Percentiles rank a stretch among this genome's conserved stretches.
Conservation (phyloP, 2,113 vertebrate genomes). For the Paratilapia polleni region DNA sequence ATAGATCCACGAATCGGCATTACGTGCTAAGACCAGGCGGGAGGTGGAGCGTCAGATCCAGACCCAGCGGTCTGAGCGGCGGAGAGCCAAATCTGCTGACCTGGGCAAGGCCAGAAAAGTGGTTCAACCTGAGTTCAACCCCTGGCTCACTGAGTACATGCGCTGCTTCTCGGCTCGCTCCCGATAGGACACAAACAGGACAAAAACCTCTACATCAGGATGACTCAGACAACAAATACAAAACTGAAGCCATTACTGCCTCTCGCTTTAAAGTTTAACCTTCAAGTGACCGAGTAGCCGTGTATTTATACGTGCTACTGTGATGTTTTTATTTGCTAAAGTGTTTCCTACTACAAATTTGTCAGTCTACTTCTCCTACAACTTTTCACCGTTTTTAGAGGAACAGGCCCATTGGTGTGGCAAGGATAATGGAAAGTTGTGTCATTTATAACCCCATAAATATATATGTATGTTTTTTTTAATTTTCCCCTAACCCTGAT, state of each 20-base stretch:
- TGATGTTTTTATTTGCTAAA: not conserved
- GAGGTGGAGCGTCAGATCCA: slow-evolving; percentile 88
- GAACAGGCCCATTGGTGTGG: too few relatives aligned
- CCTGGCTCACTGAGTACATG: slow-evolving; percentile 98
- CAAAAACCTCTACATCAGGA: not conserved
- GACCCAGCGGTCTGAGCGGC: slow-evolving; percentile 77
- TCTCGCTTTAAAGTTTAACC: not conserved
- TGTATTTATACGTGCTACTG: not conserved
- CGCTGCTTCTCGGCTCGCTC: slow-evolving; percentile 90
- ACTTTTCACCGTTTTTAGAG: not conserved
- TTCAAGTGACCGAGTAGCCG: not conserved
- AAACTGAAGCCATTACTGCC: slow-evolving; percentile 28
- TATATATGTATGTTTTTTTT: too few relatives aligned
- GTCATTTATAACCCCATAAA: too few relatives aligned
- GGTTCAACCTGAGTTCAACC: slow-evolving; percentile 82
- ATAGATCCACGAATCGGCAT: slow-evolving; percentile 92
- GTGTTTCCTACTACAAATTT: not conserved
- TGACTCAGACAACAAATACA: not conserved
- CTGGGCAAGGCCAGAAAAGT: slow-evolving; percentile 73
- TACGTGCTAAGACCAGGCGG: slow-evolving; percentile 90
- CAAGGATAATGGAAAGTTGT: too few relatives aligned
- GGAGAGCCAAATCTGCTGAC: slow-evolving; percentile 83
- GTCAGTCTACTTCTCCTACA: not conserved
- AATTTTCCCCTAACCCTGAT: too few relatives aligned
- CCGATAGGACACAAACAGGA: slow-evolving; percentile 64